Base-by-base conservation (phyloP, 2,113 vertebrate species). In the Anguilla japonica region DNA sequence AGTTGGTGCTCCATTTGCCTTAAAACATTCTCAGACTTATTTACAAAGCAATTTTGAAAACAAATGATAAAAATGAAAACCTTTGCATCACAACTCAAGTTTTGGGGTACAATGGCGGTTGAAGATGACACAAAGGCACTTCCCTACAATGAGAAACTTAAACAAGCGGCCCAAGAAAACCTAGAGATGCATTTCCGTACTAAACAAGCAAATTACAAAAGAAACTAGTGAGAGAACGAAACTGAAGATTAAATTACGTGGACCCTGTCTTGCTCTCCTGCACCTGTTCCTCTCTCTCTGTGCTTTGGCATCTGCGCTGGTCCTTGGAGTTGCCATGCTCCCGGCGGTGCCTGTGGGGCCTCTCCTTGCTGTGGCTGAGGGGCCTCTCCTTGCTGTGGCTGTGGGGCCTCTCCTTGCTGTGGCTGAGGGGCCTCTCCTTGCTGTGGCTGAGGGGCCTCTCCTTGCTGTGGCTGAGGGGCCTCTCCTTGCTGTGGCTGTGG, bases 1-100 rank as follows among this genome's bases (percentile, higher is more conserved):
- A 94, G 94, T 94, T 95, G 95, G 93, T 94, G 93, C 95, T 96
- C 96, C 94, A 91, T 94, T 95, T 91, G 93, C 96, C 97, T 96
- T 96, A 97, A 96, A 98, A 98, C 96, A 96, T 96, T 97, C 97
- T 95, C 93, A 94, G 94, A 95, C 95, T 92, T 89, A 97, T 98
- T 95, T 98, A 98, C 97, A 98, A 96, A 96, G 94, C 96, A 93
- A 96, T 93, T 95, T 95, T 79, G 81, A 78, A 88, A 86, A 87
- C 2, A 78, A 83, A 83, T 87, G 85, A 89, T 87, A 84, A 87
- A 46, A 84, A 79, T 90, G 93, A 96, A 92, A 92, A 95, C 91
- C 93, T 94, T 91, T 88, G 94, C 92, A 93, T 95, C 90, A 92
- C 92, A 79, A 95, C 93, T 94, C 89, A 96, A 93, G 92, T 91